A percentile compares a stretch with the other conserved stretches of the same genome.
Conservation (phyloP, 2,797 vertebrate genomes). For the Neosilurus mollespiculum region DNA sequence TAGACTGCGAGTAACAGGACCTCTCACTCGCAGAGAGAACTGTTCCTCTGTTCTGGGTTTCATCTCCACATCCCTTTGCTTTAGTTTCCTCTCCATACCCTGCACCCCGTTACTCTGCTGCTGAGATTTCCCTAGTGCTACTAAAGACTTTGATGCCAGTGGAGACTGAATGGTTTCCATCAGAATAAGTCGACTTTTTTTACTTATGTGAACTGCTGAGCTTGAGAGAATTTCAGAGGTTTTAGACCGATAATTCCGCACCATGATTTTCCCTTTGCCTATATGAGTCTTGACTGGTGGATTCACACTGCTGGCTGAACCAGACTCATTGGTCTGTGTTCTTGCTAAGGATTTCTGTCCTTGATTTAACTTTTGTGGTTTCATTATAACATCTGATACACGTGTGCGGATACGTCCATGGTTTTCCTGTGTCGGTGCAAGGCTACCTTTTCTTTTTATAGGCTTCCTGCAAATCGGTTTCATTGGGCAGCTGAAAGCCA, state of each 20-base stretch:
- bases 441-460: constrained; percentile 76
- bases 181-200: constrained; percentile 75
- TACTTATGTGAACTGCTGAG: constrained; percentile 67
- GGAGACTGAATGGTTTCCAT: constrained; percentile 66
- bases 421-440: constrained; percentile 78
- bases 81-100: constrained; percentile 68
- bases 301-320: constrained; percentile 55
- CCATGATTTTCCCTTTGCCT: constrained; percentile 70
- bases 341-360: constrained; percentile 79
- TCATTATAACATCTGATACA: constrained; percentile 76
- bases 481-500: constrained; percentile 89
- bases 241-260: constrained; percentile 67
- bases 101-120: constrained; percentile 81
- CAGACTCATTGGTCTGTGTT: constrained; percentile 75
- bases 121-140: constrained; percentile 74
- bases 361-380: constrained; percentile 75
- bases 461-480: constrained; percentile 82
- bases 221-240: constrained; percentile 68
- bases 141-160: constrained; percentile 63
- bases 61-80: constrained; percentile 67
- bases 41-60: constrained; percentile 72
- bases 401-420: constrained; percentile 73
- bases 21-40: constrained; percentile 68
- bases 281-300: constrained; percentile 42
- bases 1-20: constrained; percentile 76